Percentiles rank a stretch among this genome's conserved stretches.
Evolutionary conservation across 2,888 invertebrate species (phyloP).

Genomic region (Acrobasis consociella): DNA sequence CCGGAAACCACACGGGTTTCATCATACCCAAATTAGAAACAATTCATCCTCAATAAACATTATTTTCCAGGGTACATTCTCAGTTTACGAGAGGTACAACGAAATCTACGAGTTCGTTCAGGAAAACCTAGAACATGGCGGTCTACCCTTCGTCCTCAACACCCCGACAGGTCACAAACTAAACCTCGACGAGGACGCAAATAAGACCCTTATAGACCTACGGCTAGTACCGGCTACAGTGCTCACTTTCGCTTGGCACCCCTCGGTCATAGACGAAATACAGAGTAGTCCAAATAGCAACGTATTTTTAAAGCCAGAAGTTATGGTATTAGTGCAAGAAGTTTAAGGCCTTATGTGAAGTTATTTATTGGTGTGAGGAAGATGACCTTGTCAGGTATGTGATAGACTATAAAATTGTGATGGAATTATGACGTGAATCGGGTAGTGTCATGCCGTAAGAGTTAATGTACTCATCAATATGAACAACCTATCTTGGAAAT

Average conservation of each 20-base stretch:
- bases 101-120: conserved; percentile 90
- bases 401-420: too few relatives aligned
- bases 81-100: conserved; percentile 89
- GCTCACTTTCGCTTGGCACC: conserved; percentile 88
- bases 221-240: conserved; percentile 92
- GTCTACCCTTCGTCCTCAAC: conserved; percentile 87
- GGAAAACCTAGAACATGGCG: conserved; percentile 87
- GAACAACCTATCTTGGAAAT: too few relatives aligned
- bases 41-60: too few relatives aligned
- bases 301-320: conserved; percentile 89
- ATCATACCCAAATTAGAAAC: too few relatives aligned
- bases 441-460: too few relatives aligned
- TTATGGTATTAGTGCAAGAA: conserved; percentile 86
- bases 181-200: conserved; percentile 84
- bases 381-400: not conserved
- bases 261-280: conserved; percentile 75
- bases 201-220: conserved; percentile 89
- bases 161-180: conserved; percentile 87
- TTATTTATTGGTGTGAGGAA: not conserved
- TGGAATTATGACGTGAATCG: too few relatives aligned
- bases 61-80: conserved; percentile 91
- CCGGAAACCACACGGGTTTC: too few relatives aligned
- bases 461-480: too few relatives aligned
- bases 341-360: conserved; percentile 51
- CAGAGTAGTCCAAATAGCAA: conserved; percentile 77